These are phyloP conservation scores for Aphidius gifuensis DNA, from an alignment of 1,140 invertebrate species.

Conservation along the genomic window DNA sequence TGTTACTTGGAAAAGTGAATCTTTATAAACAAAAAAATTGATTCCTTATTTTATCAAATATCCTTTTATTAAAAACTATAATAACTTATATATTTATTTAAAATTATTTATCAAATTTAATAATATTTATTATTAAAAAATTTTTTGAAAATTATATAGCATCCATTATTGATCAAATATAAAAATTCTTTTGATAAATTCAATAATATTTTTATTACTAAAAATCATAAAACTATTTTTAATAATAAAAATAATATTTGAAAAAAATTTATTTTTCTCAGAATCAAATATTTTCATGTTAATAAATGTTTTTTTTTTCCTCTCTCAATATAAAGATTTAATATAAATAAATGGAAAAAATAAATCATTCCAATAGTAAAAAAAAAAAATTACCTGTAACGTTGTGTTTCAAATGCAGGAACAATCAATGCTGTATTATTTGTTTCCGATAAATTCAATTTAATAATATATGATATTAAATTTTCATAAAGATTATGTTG, in stretches of 20 bases:
- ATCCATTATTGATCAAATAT: too few relatives aligned
- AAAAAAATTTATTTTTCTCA: neutral
- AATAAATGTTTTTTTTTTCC: too few relatives aligned
- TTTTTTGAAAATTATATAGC: too few relatives aligned
- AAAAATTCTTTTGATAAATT: too few relatives aligned
- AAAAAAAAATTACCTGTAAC: conserved; percentile 62
- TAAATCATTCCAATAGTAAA: too few relatives aligned
- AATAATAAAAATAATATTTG: neutral
- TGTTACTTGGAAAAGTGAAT: conserved; percentile 74
- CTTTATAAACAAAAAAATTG: conserved; percentile 24
- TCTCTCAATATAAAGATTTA: too few relatives aligned
- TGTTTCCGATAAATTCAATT: conserved; percentile 59
- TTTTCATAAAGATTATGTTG: conserved; percentile 79
- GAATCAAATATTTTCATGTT: neutral
- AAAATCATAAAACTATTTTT: neutral
- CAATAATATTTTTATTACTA: too few relatives aligned
- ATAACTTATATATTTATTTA: neutral
- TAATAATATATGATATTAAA: conserved; percentile 62
- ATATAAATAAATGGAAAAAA: too few relatives aligned
- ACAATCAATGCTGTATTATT: conserved; percentile 77
- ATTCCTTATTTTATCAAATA: neutral
- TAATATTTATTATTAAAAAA: too few relatives aligned
- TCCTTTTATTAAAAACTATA: neutral
- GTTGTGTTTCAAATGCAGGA: conserved; percentile 88
- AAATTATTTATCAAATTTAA: too few relatives aligned